Percentiles rank a stretch among this genome's conserved stretches.
Conservation (phyloP, 2,797 vertebrate species). For the Labroides dimidiatus region DNA sequence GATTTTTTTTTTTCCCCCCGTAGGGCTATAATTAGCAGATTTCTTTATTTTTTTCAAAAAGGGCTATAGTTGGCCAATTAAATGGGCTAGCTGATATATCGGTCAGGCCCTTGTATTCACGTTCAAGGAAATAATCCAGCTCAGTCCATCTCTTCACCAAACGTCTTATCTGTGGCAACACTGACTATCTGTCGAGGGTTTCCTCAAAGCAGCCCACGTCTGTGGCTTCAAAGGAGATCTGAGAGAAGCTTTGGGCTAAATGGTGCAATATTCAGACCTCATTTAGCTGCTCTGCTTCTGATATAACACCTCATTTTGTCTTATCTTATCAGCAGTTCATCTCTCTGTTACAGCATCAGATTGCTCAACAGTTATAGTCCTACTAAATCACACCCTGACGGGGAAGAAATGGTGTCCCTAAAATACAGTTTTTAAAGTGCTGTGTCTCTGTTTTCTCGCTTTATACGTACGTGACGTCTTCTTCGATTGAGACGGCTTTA, state of each 20-base stretch:
- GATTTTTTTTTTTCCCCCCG: too few relatives aligned
- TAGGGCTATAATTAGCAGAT: too few relatives aligned
- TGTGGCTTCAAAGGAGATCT: constrained; percentile 6
- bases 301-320: constrained; percentile 14
- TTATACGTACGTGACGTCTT: not conserved
- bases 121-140: not conserved
- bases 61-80: too few relatives aligned
- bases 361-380: not conserved
- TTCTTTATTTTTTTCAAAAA: too few relatives aligned
- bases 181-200: constrained; percentile 28
- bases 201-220: constrained; percentile 7
- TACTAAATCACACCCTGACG: too few relatives aligned
- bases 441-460: too few relatives aligned
- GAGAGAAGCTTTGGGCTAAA: constrained; percentile 16
- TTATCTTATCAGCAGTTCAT: constrained; percentile 2
- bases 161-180: not conserved
- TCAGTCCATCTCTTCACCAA: constrained; percentile 5
- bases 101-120: too few relatives aligned
- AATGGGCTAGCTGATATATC: too few relatives aligned
- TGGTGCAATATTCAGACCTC: constrained; percentile 10
- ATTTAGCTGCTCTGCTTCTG: not conserved
- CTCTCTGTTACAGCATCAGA: not conserved
- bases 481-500: not conserved
- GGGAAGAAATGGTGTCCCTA: not conserved
- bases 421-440: not conserved